Conservation (phyloP, 2,113 vertebrate species). For the Chlorodrepanis virens region DNA sequence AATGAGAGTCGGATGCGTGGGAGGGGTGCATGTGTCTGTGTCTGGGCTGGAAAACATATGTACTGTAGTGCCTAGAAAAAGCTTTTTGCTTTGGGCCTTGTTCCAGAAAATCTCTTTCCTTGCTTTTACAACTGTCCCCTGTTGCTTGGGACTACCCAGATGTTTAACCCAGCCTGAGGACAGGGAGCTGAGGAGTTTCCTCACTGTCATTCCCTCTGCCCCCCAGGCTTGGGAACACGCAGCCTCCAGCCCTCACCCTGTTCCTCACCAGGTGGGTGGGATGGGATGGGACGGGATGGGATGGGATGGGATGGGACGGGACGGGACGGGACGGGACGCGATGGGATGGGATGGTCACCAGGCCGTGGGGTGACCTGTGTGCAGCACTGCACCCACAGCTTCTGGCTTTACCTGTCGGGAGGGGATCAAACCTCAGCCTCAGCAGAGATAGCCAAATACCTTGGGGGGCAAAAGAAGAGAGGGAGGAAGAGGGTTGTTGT, state of each 20-base stretch:
- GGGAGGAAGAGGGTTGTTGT: not conserved
- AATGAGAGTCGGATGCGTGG: not conserved
- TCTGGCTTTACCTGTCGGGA: not conserved
- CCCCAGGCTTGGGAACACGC: accelerated
- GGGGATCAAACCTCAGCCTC: not conserved
- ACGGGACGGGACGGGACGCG: not conserved
- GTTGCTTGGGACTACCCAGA: not conserved
- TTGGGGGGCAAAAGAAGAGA: too few species aligned
- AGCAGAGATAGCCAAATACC: not conserved
- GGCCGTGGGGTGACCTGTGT: not conserved
- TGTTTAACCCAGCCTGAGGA: not conserved
- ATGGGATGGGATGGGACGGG: too few species aligned
- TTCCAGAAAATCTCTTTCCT: constrained; percentile 11
- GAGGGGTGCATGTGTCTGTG: not conserved
- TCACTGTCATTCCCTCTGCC: not conserved
- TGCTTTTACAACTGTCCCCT: not conserved
- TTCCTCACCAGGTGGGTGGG: not conserved
- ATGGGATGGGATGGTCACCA: accelerated
- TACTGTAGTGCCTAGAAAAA: not conserved
- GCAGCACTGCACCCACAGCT: not conserved
- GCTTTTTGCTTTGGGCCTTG: not conserved
- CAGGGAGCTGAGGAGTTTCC: not conserved
- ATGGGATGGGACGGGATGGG: too few species aligned
- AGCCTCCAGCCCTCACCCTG: too few species aligned
- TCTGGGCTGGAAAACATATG: not conserved